These are phyloP conservation scores for Hyalella azteca DNA, from an alignment of 2,888 invertebrate genomes.

Conservation along the genomic window DNA sequence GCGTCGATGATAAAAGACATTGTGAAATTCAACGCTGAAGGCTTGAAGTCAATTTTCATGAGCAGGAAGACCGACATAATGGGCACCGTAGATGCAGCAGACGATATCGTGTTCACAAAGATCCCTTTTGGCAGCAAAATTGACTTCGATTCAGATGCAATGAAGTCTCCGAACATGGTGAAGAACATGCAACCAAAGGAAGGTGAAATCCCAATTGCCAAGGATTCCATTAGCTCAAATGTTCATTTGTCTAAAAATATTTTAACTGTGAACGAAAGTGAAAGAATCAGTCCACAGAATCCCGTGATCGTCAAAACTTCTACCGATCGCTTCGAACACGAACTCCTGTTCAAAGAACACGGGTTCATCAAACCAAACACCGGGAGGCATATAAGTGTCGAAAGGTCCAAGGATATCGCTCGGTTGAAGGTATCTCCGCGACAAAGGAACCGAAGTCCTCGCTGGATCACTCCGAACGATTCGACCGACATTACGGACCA, in stretches of 20 bases:
- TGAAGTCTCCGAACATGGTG: constrained; percentile 56
- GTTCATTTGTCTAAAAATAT: neutral
- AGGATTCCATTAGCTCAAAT: neutral
- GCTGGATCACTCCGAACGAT: neutral
- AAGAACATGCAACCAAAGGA: constrained; percentile 42
- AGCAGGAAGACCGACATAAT: constrained; percentile 52
- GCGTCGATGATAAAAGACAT: constrained; percentile 56
- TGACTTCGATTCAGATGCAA: neutral
- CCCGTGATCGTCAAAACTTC: constrained; percentile 11
- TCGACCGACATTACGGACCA: neutral
- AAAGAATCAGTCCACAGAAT: neutral
- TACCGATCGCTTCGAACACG: constrained; percentile 1
- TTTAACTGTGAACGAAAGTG: neutral
- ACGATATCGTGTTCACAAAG: constrained; percentile 54
- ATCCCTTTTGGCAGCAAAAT: constrained; percentile 26
- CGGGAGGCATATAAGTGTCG: neutral
- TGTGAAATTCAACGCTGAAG: constrained; percentile 50
- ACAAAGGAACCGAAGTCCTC: constrained; percentile 3
- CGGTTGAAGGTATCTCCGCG: constrained; percentile 9
- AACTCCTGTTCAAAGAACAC: constrained; percentile 7
- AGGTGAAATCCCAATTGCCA: neutral
- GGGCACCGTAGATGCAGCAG: constrained; percentile 55
- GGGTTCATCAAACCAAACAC: neutral
- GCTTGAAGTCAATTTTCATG: constrained; percentile 51
- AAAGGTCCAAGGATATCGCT: constrained; percentile 20